Evolutionary conservation across 1,140 invertebrate species (phyloP), one percentile per base, ranked within the genome.

Genomic region (Lethrus apterus): DNA sequence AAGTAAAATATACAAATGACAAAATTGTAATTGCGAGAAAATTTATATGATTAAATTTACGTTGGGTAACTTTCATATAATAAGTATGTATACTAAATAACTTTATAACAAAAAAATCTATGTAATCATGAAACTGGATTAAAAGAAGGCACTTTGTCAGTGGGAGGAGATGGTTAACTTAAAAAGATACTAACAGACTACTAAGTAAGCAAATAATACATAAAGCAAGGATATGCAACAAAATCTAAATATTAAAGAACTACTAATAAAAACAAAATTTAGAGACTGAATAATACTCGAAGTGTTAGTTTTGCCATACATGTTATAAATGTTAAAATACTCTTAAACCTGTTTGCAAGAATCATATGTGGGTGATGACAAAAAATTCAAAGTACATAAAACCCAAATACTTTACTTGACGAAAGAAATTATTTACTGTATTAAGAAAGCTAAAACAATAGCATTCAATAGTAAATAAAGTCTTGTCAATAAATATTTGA

Each of bases 181-280:
- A 21, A 35, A 21, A 18, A 47, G 40, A 15, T 41, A 36, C 46
- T 44, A 52, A 52, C 26, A 38, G 48, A 52, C 40, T 42, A 42
- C 36, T 29, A 24, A 42, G n/a, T 47, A 47, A 48, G 50, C 29
- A 48, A 43, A 48, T 48, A 35, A 26, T 48, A 48, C 46, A 48
- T 26, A 57, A 45, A 55, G 57, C 60, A 50, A 46, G 31, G 26
- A 51, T 33, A 33, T 33, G 36, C 41, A 52, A 45, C 43, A 20
- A 42, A 53, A 51, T 52, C 55, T 45, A 50, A 43, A 43, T 24
- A 35, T 34, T 36, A 35, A 41, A 42, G 38, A 34, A 33, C 52
- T 29, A 69, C 69, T 50, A 56, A 56, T 44, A 48, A 53, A 56
- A 61, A 59, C 52, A 48, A 52, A 59, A 61, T 60, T 55, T 58